Evolutionary conservation across 2,113 vertebrate species (phyloP).

Genomic region (Pogonocichla stellata): DNA sequence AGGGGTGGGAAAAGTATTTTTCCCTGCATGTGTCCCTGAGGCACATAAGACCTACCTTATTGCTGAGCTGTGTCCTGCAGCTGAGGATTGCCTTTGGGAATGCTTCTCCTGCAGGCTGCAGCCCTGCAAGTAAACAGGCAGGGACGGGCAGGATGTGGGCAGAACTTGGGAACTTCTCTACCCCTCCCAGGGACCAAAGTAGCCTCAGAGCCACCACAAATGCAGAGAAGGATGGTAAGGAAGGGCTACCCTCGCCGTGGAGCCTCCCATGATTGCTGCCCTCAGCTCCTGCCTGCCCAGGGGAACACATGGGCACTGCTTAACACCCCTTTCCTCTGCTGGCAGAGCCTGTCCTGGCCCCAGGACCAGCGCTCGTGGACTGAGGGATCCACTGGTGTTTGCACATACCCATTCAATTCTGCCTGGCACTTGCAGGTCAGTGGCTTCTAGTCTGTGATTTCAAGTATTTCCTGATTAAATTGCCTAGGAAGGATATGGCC

Average conservation of each 20-base stretch:
- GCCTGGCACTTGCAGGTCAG: neutral
- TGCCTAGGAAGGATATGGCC: neutral
- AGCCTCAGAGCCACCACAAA: constrained; percentile 40
- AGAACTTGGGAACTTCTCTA: constrained; percentile 29
- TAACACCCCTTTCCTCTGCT: neutral
- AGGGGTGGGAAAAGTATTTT: neutral
- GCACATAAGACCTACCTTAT: neutral
- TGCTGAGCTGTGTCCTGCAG: neutral
- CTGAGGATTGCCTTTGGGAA: neutral
- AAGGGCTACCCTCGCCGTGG: neutral
- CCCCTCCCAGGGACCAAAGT: constrained; percentile 59
- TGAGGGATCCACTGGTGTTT: neutral
- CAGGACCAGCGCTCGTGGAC: accelerated
- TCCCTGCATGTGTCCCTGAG: neutral
- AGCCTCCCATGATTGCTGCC: neutral
- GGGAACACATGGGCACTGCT: neutral
- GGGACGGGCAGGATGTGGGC: constrained; percentile 55
- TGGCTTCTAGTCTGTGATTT: neutral
- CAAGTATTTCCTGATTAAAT: neutral
- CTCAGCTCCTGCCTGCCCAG: neutral
- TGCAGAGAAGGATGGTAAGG: neutral
- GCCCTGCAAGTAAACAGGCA: constrained; percentile 38
- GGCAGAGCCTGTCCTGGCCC: neutral
- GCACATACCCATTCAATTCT: neutral
- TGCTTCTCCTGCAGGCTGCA: neutral